These are phyloP conservation scores for Circaetus cinerascens DNA, from an alignment of 2,113 vertebrate genomes.

Conservation along the genomic window DNA sequence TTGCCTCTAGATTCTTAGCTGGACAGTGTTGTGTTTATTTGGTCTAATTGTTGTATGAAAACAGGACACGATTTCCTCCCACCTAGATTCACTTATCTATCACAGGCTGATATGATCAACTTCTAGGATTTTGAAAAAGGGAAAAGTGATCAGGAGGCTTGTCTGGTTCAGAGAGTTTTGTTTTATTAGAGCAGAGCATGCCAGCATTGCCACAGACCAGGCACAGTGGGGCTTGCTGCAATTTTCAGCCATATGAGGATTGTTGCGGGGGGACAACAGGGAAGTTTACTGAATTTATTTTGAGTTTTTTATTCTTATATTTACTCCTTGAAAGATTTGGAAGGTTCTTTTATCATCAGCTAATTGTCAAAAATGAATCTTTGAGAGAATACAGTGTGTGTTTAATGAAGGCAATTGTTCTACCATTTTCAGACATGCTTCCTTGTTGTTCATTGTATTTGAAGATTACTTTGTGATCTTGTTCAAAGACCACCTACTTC, in stretches of 20 bases:
- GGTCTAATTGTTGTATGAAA: not conserved
- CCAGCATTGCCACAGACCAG: not conserved
- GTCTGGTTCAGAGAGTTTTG: not conserved
- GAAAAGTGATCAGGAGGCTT: not conserved
- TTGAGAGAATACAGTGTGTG: not conserved
- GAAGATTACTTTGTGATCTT: constrained; percentile 48
- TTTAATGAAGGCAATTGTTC: constrained; percentile 40
- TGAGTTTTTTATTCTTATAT: not conserved
- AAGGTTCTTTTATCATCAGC: not conserved
- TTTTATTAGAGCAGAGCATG: not conserved
- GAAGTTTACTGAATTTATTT: not conserved
- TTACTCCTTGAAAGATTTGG: not conserved
- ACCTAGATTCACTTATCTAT: not conserved
- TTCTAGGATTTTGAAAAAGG: not conserved
- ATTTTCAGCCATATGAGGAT: not conserved
- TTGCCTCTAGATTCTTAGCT: not conserved
- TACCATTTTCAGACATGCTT: not conserved
- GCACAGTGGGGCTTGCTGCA: not conserved
- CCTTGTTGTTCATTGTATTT: not conserved
- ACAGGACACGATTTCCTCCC: not conserved
- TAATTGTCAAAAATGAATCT: constrained; percentile 7
- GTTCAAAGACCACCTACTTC: constrained; percentile 34
- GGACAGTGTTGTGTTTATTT: not conserved
- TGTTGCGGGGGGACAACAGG: not conserved
- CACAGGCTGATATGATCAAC: not conserved